Conservation (phyloP, 1,140 invertebrate genomes). For the Tetramorium alpestre region DNA sequence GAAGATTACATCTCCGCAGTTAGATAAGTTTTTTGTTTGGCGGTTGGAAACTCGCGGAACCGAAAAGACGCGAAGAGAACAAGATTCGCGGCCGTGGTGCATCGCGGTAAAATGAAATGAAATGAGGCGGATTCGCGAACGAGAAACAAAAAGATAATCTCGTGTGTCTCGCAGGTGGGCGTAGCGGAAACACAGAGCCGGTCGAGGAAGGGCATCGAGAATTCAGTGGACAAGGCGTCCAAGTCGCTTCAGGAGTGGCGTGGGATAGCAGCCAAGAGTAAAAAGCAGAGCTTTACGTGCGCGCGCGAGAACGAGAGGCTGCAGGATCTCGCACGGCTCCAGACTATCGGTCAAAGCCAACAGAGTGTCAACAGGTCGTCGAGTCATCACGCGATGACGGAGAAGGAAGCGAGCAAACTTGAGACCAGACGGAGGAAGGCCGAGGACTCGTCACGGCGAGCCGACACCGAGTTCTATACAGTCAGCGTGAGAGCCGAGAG, state of each 20-base stretch:
- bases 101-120: too few species aligned
- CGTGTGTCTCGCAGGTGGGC: conserved; percentile 75
- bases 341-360: conserved; percentile 82
- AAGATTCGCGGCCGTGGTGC: too few species aligned
- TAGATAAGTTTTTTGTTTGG: too few species aligned
- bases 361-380: conserved; percentile 81
- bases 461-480: conserved; percentile 97
- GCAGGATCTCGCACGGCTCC: conserved; percentile 88
- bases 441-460: conserved; percentile 95
- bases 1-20: too few species aligned
- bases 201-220: conserved; percentile 90
- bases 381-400: conserved; percentile 85
- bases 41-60: too few species aligned
- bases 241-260: conserved; percentile 94
- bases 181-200: conserved; percentile 88
- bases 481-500: conserved; percentile 95
- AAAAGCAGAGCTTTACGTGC: conserved; percentile 93
- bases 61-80: not conserved
- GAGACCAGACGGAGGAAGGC: conserved; percentile 95
- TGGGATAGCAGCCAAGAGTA: conserved; percentile 93
- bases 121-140: too few species aligned
- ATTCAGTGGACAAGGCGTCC: conserved; percentile 94
- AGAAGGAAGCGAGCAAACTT: conserved; percentile 91
- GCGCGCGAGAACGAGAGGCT: conserved; percentile 95
- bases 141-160: too few species aligned